Evolutionary conservation across 2,113 vertebrate genomes (phyloP).

Genomic region (Mungos mungo): DNA sequence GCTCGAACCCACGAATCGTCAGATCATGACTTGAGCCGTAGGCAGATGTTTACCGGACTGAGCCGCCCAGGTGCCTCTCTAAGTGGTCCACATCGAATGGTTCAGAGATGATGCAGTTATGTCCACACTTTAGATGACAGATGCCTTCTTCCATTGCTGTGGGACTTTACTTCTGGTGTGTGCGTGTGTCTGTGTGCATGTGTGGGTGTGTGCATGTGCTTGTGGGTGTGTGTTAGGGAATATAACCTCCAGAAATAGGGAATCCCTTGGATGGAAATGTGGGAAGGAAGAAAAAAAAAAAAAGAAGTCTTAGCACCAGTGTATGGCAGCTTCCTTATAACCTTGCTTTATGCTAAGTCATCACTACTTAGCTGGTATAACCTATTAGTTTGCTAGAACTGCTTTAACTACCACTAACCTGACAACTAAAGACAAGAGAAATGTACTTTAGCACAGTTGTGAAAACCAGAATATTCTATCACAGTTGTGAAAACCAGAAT

Average conservation of each 20-base stretch:
- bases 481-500: too few species aligned
- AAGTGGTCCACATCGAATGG: neutral
- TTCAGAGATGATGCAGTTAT: neutral
- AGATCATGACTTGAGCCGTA: too few species aligned
- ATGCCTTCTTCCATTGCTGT: neutral
- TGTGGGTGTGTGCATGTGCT: neutral
- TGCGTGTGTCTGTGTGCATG: neutral
- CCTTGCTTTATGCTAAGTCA: neutral
- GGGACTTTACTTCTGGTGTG: neutral
- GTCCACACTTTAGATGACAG: neutral
- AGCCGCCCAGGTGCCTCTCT: neutral
- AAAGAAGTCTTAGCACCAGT: neutral
- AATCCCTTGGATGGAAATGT: neutral
- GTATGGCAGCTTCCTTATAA: neutral
- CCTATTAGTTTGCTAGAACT: neutral
- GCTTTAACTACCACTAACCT: neutral
- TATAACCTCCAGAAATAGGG: neutral
- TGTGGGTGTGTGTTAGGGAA: neutral
- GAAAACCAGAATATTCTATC: neutral
- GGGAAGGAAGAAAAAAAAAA: neutral
- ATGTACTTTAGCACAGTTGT: neutral
- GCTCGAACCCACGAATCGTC: too few species aligned
- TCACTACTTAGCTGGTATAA: neutral
- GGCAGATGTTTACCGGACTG: too few species aligned
- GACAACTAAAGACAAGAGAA: neutral